Conservation (phyloP, 2,113 vertebrate genomes). For the Ceyx cyanopectus region DNA sequence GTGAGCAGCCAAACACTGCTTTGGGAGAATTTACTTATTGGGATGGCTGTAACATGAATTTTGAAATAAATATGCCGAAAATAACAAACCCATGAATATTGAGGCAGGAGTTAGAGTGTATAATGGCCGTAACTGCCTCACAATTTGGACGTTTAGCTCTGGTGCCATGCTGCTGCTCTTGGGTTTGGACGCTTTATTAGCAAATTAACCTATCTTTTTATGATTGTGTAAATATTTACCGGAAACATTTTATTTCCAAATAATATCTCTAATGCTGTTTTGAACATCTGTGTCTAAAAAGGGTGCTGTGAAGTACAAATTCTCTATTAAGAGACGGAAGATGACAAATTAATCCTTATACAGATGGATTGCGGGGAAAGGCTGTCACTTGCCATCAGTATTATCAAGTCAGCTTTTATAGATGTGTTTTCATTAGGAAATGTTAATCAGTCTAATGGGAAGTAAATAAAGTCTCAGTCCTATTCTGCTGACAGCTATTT, state of each 20-base stretch:
- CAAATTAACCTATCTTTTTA: neutral
- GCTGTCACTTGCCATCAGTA: neutral
- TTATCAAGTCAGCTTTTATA: neutral
- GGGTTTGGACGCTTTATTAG: neutral
- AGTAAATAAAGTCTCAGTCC: neutral
- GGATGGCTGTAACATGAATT: neutral
- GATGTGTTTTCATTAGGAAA: neutral
- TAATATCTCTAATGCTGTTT: rapidly evolving
- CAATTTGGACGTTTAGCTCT: neutral
- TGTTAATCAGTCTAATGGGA: neutral
- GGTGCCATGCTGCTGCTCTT: neutral
- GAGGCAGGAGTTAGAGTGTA: neutral
- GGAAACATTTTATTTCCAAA: neutral
- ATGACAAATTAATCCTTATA: neutral
- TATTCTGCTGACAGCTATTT: neutral
- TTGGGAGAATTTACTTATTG: neutral
- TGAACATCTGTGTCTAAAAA: neutral
- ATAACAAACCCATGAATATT: neutral
- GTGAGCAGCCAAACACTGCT: rapidly evolving
- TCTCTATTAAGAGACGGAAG: neutral
- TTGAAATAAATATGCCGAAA: neutral
- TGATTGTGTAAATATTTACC: neutral
- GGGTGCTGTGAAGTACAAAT: neutral
- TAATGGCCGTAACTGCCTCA: neutral
- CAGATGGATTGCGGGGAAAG: rapidly evolving